Base-by-base conservation (phyloP, 2,888 invertebrate genomes). In the Acleris literana region DNA sequence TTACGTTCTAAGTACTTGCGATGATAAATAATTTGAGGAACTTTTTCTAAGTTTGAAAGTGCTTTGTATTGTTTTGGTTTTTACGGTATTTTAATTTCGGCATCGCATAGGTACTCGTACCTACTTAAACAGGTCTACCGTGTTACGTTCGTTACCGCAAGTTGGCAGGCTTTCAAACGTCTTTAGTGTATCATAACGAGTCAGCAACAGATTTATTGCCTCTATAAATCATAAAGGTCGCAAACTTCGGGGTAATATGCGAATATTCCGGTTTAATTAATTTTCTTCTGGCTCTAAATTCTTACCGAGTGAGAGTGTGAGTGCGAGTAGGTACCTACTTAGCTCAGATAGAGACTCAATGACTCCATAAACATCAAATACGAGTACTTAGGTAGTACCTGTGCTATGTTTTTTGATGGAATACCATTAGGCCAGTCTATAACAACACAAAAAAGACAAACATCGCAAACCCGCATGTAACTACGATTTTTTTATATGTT, bases 131-230 rank as follows among this genome's bases (percentile, higher is more conserved):
- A 39, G 11, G 39, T 39, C 16, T 49, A 17, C 58, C 51, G 56
- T 51, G 57, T 66, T 65, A 56, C 60, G 84, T 85, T 86, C 83
- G 82, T 77, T 72, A 76, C 78, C 78, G 71, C 71, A 71, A 74
- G 81, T 88, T 90, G 90, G 90, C 90, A 87, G 77, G 75, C 77
- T 84, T 84, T 88, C 90, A 90, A 89, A 87, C 85, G 85, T 79
- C 78, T 80, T 81, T 76, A 77, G 80, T 81, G 82, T 74, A 76
- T 85, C 81, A 79, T 85, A 86, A 87, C 84, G 86, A 85, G 82
- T 78, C 79, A 71, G 79, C 77, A 81, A 79, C 78, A 80, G 84
- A 90, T 90, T 89, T 89, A 90, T 88, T 71, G 79, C 79, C 17
- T 62, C 70, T 69, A 78, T 88, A 88, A 88, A 87, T 90, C 87